Conservation (phyloP, 30 jellyfish, hydroid and myxozoan species). For the Cassiopea xamachana region DNA sequence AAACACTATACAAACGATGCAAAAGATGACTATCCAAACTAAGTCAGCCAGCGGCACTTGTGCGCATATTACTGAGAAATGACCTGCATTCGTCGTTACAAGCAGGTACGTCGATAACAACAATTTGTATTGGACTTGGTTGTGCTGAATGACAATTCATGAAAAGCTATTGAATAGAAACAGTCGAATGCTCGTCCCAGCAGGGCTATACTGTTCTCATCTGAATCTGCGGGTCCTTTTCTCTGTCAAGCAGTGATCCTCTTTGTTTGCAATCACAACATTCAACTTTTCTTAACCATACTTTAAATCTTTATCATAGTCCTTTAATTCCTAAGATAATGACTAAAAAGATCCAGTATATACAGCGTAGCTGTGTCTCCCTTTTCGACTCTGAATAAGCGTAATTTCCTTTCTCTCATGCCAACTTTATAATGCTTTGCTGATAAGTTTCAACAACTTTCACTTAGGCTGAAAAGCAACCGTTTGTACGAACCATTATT, state of each 20-base stretch:
- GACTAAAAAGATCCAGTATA: not conserved
- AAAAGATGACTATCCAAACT: conserved; percentile 29
- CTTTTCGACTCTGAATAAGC: not conserved
- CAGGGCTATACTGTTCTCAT: conserved; percentile 57
- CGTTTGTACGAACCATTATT: not conserved
- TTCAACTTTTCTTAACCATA: conserved; percentile 20
- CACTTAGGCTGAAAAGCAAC: not conserved
- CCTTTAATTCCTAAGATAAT: conserved; percentile 48
- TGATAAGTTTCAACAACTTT: not conserved
- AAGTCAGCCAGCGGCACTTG: conserved; percentile 33
- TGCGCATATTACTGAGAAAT: conserved; percentile 5
- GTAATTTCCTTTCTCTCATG: not conserved
- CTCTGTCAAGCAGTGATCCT: conserved; percentile 68
- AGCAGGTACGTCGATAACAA: conserved; percentile 32
- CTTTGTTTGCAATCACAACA: conserved; percentile 49
- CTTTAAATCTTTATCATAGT: conserved; percentile 18
- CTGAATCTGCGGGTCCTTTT: conserved; percentile 34
- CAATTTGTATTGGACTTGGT: conserved; percentile 48
- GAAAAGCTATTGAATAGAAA: conserved; percentile 28
- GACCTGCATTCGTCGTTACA: conserved; percentile 18
- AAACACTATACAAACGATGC: conserved; percentile 55
- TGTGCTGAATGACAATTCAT: conserved; percentile 24
- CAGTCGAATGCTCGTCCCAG: conserved; percentile 51
- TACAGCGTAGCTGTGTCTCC: not conserved
- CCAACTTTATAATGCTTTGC: not conserved